Base-by-base conservation (phyloP, 2,888 invertebrate species). In the Arge pagana region DNA sequence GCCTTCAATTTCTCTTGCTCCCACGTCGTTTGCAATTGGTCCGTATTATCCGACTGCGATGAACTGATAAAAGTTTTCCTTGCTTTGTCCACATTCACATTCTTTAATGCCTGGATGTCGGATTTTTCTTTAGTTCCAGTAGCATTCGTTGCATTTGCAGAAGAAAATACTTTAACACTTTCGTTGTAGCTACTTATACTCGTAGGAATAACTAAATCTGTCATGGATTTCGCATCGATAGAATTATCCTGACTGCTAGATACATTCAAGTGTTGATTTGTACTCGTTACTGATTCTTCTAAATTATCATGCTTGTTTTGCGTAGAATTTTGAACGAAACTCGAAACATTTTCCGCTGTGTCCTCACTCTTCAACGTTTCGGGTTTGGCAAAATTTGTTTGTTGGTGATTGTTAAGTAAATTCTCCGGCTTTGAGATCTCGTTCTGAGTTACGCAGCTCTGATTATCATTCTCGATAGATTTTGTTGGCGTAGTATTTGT, bases 1-100 rank as follows among this genome's bases (percentile, higher is more conserved):
- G 72, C 72, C 53, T 74, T 73, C 10, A 71, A 67, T 54, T 74
- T 74, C 40, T 74, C 73, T 35, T 72, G 68, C 55, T 74, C 74
- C 74, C 74, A 74, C 2, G 74, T 74, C 2, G 74, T 74, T 35
- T 74, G 57, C 28, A 39, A 43, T 40, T 62, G 58, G 11, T 60
- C 61, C 5, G 50, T 24, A 31, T 58, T 57, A n/a, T 59, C 51
- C 33, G 52, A 36, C 24, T 45, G 31, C 16, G 45, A 35, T 7
- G 5, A 33, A 23, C 3, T 45, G n/a, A n/a, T n/a, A n/a, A n/a
- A n/a, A n/a, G n/a, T n/a, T 23, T 45, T 45, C 31, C 35, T 35
- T 33, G 45, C 11, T 21, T 26, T 18, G n/a, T 51, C 43, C 19
- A 43, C 4, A 28, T 35, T 51, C 5, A 42, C 11, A 30, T 11